A percentile compares a stretch with the other conserved stretches of the same genome.
Evolutionary conservation across 2,888 invertebrate species (phyloP).

Genomic region (Electrophaes corylata): DNA sequence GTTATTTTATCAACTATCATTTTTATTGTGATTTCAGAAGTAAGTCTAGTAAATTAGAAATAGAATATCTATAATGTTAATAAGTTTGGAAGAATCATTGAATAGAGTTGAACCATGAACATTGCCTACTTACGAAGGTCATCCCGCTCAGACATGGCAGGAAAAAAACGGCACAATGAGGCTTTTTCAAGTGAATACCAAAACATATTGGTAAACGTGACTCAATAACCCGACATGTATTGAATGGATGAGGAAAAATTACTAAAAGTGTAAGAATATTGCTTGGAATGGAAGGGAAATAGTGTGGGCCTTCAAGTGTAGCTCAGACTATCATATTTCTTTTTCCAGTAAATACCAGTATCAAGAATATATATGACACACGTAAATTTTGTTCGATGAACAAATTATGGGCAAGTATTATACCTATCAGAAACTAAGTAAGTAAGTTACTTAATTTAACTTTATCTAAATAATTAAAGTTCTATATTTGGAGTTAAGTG

Average conservation of each 20-base stretch:
- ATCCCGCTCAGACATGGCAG: constrained; percentile 1
- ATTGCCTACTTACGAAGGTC: no score
- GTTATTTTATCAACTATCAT: no score
- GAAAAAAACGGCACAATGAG: constrained; percentile 17
- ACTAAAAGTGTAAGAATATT: constrained; percentile 6
- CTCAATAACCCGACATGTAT: constrained; percentile 24
- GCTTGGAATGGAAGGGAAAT: constrained; percentile 37
- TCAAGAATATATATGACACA: constrained; percentile 13
- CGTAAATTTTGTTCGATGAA: constrained; percentile 1
- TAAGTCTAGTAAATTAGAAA: no score
- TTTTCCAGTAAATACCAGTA: constrained; percentile 21
- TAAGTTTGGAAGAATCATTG: no score
- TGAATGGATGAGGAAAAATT: constrained; percentile 17
- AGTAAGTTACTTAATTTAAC: no score
- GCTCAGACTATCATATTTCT: constrained; percentile 50
- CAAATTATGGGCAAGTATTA: no score
- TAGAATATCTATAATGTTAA: no score
- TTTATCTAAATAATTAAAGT: no score
- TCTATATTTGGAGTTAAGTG: no score
- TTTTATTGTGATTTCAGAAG: no score
- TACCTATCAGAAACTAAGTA: no score
- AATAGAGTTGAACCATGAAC: background rate
- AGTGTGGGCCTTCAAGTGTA: constrained; percentile 43
- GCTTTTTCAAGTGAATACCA: constrained; percentile 14
- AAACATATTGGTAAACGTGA: constrained; percentile 28